These are phyloP conservation scores for Plagodis pulveraria DNA, from an alignment of 2,888 invertebrate species.

Conservation along the genomic window DNA sequence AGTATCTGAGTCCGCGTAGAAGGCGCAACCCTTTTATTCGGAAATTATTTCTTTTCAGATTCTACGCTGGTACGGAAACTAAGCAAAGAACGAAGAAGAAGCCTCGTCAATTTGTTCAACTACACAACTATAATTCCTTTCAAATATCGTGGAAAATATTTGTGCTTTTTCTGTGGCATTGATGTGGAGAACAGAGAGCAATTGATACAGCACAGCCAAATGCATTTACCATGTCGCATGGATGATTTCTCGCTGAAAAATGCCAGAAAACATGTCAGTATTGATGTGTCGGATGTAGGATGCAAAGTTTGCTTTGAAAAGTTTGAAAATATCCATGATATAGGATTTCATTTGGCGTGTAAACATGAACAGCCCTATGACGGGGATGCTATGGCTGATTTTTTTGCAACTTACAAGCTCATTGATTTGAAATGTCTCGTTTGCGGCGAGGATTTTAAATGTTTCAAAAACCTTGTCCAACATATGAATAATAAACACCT, in stretches of 20 bases:
- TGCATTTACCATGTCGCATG: constrained; percentile 58
- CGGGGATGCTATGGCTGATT: constrained; percentile 44
- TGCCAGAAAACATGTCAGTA: constrained; percentile 65
- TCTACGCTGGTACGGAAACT: constrained; percentile 52
- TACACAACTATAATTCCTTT: constrained; percentile 72
- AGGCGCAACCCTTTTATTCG: constrained; percentile 8
- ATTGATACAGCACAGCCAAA: constrained; percentile 59
- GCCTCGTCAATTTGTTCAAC: constrained; percentile 71
- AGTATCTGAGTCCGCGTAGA: not conserved
- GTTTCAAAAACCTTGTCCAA: constrained; percentile 56
- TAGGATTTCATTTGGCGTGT: constrained; percentile 51
- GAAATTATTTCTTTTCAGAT: constrained; percentile 74
- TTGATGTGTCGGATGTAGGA: constrained; percentile 65
- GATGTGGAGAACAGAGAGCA: constrained; percentile 49
- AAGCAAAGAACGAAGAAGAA: constrained; percentile 48
- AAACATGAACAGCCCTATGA: constrained; percentile 61
- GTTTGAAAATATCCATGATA: constrained; percentile 35
- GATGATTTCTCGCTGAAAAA: constrained; percentile 58
- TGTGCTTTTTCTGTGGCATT: constrained; percentile 72
- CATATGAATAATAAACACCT: constrained; percentile 64
- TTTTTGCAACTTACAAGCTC: constrained; percentile 57
- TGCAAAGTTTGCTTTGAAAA: constrained; percentile 59
- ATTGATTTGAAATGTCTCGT: constrained; percentile 61
- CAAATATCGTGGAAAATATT: constrained; percentile 70
- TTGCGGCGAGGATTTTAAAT: constrained; percentile 56